phyloP scores from a whole-genome alignment of 1,140 invertebrate species.

The Vanessa tameamea region DNA sequence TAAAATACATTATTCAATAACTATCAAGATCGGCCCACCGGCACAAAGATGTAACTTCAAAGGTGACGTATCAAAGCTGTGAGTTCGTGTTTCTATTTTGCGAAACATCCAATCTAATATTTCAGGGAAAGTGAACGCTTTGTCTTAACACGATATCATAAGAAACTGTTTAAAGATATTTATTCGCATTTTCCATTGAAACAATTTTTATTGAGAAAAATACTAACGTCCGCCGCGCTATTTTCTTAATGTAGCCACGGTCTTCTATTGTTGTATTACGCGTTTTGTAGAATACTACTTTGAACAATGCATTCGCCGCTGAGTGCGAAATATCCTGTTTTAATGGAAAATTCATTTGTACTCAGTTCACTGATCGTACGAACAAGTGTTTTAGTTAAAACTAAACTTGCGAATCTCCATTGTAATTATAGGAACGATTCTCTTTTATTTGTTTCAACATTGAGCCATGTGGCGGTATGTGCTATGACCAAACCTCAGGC shows the following conservation, averaged over 20 bases:
- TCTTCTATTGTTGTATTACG: constrained; percentile 16
- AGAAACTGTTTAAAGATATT: constrained; percentile 19
- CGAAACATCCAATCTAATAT: constrained; percentile 33
- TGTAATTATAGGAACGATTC: neutral
- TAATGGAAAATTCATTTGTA: constrained; percentile 22
- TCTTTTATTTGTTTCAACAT: too few species aligned
- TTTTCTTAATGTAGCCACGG: constrained; percentile 21
- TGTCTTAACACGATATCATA: constrained; percentile 14
- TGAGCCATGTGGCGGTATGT: too few species aligned
- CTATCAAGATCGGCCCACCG: constrained; percentile 31
- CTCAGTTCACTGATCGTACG: neutral
- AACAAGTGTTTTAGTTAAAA: neutral
- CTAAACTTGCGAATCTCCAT: neutral
- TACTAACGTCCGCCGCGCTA: neutral
- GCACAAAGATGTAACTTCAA: constrained; percentile 40
- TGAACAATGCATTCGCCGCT: constrained; percentile 10
- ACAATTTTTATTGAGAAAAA: constrained; percentile 1
- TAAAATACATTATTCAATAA: constrained; percentile 18
- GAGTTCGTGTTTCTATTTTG: constrained; percentile 33
- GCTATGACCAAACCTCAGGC: too few species aligned
- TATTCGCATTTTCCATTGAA: constrained; percentile 10
- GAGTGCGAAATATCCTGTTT: constrained; percentile 21
- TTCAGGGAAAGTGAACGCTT: constrained; percentile 30
- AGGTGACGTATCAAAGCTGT: constrained; percentile 34
- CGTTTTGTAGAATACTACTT: constrained; percentile 15